Evolutionary conservation across 2,888 invertebrate species (phyloP).

Genomic region (Cactoblastis cactorum): DNA sequence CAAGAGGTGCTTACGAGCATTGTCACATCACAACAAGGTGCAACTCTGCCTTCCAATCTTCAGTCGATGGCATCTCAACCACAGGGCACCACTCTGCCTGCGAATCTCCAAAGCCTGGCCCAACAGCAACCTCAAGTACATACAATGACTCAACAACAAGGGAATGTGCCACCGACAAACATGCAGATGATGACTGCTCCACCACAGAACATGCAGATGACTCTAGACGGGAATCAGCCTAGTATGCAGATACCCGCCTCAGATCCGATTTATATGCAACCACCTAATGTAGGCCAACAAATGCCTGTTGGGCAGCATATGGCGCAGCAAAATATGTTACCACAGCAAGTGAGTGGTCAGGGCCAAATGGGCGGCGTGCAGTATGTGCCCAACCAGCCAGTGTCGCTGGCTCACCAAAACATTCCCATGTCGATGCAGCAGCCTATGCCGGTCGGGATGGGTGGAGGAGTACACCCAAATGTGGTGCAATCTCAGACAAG

Average conservation of each 20-base stretch:
- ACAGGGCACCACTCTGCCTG: conserved; percentile 81
- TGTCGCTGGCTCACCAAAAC: conserved; percentile 71
- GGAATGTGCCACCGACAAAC: conserved; percentile 78
- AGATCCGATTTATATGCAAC: conserved; percentile 75
- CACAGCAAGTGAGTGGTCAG: conserved; percentile 66
- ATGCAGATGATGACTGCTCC: conserved; percentile 79
- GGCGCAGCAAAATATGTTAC: conserved; percentile 68
- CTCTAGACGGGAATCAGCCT: conserved; percentile 76
- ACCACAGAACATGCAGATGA: conserved; percentile 76
- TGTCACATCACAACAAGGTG: conserved; percentile 73
- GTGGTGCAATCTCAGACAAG: conserved; percentile 74
- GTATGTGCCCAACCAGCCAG: conserved; percentile 63
- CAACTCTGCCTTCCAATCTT: conserved; percentile 65
- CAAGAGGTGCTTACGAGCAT: conserved; percentile 74
- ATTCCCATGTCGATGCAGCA: conserved; percentile 77
- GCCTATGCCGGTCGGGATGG: conserved; percentile 68
- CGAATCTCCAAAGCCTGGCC: conserved; percentile 76
- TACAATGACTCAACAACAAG: conserved; percentile 71
- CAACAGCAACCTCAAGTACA: conserved; percentile 73
- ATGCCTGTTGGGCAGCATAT: conserved; percentile 69
- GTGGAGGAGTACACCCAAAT: conserved; percentile 63
- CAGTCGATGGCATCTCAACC: conserved; percentile 69
- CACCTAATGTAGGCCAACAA: conserved; percentile 62
- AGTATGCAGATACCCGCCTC: conserved; percentile 77
- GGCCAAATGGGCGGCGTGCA: conserved; percentile 67